A percentile compares a stretch with the other conserved stretches of the same genome.
Conservation (phyloP, 2,113 vertebrate species). For the Malurus cyaneus region DNA sequence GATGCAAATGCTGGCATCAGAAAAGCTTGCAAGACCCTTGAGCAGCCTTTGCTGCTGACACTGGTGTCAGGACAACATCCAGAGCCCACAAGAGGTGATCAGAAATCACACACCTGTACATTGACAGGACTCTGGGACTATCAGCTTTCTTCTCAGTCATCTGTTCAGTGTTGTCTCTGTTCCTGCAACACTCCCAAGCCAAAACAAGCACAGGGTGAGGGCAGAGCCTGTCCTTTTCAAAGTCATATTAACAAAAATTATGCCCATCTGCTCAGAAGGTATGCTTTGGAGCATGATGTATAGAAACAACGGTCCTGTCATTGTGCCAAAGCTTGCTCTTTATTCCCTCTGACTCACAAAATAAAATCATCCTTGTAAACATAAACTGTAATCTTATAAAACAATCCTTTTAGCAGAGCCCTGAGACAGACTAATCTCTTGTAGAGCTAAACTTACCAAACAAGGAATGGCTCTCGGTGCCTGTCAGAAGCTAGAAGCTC, state of each 20-base stretch:
- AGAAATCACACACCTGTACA: background rate
- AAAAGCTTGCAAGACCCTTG: background rate
- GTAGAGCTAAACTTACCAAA: background rate
- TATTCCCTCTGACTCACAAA: conserved; percentile 7
- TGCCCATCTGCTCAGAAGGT: background rate
- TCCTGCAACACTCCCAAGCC: background rate
- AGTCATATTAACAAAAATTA: background rate
- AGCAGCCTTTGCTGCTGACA: background rate
- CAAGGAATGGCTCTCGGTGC: background rate
- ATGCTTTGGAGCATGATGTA: background rate
- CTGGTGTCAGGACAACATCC: background rate
- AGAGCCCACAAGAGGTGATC: background rate
- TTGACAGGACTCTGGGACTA: background rate
- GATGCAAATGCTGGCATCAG: background rate
- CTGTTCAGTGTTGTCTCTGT: background rate
- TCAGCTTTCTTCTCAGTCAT: background rate
- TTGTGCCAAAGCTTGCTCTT: background rate
- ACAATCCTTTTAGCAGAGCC: background rate
- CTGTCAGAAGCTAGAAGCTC: background rate
- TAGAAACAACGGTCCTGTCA: background rate
- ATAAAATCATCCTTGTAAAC: conserved; percentile 29
- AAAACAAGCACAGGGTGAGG: background rate
- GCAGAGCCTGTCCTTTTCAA: background rate
- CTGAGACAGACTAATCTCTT: background rate
- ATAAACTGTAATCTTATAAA: conserved; percentile 9